phyloP scores from a whole-genome alignment of 2,797 vertebrate genomes.

The Cheracebus regulus region DNA sequence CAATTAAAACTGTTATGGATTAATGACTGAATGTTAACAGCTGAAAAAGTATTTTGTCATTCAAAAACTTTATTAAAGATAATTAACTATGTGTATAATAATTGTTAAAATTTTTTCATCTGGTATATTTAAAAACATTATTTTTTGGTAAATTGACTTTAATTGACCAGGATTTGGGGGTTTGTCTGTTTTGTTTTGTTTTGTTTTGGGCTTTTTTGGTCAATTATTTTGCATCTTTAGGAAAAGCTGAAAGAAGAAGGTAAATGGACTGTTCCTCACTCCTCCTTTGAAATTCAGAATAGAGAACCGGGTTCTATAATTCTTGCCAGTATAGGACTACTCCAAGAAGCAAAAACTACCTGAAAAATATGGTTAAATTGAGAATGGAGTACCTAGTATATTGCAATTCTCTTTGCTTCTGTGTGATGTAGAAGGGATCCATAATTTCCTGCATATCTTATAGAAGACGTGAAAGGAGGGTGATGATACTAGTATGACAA shows the following conservation, averaged over 20 bases:
- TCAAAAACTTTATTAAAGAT: not conserved
- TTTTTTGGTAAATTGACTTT: slow-evolving; percentile 24
- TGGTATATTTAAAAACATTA: not conserved
- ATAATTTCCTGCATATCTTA: not conserved
- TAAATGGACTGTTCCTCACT: not conserved
- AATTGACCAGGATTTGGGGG: not conserved
- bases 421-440: not conserved
- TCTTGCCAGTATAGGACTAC: not conserved
- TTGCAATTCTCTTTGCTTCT: not conserved
- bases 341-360: not conserved
- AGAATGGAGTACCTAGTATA: not conserved
- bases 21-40: not conserved
- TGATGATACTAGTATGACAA: not conserved
- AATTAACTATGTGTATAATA: not conserved
- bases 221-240: not conserved
- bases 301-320: not conserved
- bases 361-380: not conserved
- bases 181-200: not conserved
- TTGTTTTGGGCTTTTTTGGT: not conserved
- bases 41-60: not conserved
- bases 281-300: not conserved
- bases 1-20: not conserved
- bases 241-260: not conserved
- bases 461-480: not conserved
- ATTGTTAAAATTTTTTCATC: not conserved